Conservation (phyloP, 1,140 invertebrate species). For the Pteromalus puparum region DNA sequence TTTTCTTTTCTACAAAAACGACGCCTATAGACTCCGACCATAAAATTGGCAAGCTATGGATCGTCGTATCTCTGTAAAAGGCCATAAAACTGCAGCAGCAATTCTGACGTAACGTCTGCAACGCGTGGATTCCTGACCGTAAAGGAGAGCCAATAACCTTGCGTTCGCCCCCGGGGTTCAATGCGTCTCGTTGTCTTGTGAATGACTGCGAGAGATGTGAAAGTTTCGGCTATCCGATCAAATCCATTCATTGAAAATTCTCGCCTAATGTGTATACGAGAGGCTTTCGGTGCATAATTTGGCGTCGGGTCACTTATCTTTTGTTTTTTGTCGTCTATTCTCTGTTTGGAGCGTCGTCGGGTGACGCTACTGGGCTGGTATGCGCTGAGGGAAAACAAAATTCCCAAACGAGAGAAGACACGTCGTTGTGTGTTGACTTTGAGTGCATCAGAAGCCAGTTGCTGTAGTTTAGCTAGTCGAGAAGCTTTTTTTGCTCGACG, state of each 20-base stretch:
- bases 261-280: background rate
- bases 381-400: slow-evolving; percentile 21
- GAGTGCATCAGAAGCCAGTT: background rate
- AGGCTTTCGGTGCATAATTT: too few relatives aligned
- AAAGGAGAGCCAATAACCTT: background rate
- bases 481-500: background rate
- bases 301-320: background rate
- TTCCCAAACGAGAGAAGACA: background rate
- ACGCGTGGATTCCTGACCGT: background rate
- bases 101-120: slow-evolving; percentile 15
- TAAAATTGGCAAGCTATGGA: too few relatives aligned
- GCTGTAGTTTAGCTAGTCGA: too few relatives aligned
- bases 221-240: background rate
- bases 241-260: background rate
- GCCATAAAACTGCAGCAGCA: slow-evolving; percentile 27
- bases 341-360: background rate
- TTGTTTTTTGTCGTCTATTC: slow-evolving; percentile 3
- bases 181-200: too few relatives aligned
- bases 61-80: slow-evolving; percentile 26
- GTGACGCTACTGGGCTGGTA: slow-evolving; percentile 19
- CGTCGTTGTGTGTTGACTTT: background rate
- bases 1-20: background rate
- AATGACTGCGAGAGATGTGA: too few relatives aligned
- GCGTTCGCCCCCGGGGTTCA: background rate
- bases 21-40: background rate